These are phyloP conservation scores for Agrypnus murinus DNA, from an alignment of 2,888 invertebrate genomes.

Conservation along the genomic window DNA sequence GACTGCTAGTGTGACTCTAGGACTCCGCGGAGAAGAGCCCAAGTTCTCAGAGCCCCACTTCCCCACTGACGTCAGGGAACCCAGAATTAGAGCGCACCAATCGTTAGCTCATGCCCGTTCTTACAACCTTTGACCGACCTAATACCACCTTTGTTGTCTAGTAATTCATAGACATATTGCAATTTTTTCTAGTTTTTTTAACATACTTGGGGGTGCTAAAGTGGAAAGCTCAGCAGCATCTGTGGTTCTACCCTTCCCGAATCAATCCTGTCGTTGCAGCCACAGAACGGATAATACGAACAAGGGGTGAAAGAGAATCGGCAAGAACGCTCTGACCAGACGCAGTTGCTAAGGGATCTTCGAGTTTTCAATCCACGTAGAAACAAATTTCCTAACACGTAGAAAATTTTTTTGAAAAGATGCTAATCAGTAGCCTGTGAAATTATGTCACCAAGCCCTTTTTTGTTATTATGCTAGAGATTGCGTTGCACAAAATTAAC, in stretches of 20 bases:
- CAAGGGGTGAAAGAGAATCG: slow-evolving; percentile 8
- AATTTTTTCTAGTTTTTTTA: slow-evolving; percentile 26
- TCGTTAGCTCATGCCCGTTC: slow-evolving; percentile 59
- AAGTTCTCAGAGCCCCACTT: slow-evolving; percentile 59
- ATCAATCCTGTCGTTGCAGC: slow-evolving; percentile 1
- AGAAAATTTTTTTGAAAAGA: slow-evolving; percentile 1
- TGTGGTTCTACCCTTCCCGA: slow-evolving; percentile 10
- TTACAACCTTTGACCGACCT: slow-evolving; percentile 53
- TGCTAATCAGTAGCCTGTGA: slow-evolving; percentile 9
- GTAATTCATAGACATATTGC: slow-evolving; percentile 26
- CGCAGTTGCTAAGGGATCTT: not conserved
- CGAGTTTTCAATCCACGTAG: not conserved
- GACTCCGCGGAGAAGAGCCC: slow-evolving; percentile 62
- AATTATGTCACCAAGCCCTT: slow-evolving; percentile 25
- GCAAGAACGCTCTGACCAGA: slow-evolving; percentile 8
- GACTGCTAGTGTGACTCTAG: slow-evolving; percentile 48
- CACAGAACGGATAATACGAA: not conserved
- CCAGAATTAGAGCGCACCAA: slow-evolving; percentile 64
- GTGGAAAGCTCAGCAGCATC: slow-evolving; percentile 7
- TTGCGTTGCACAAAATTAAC: slow-evolving; percentile 9
- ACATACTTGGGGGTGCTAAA: slow-evolving; percentile 9
- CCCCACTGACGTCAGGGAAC: slow-evolving; percentile 65
- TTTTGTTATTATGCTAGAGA: slow-evolving; percentile 3
- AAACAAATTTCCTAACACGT: not conserved
- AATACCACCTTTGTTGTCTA: slow-evolving; percentile 40